A percentile compares a stretch with the other conserved stretches of the same genome.
phyloP scores from a whole-genome alignment of 2,113 vertebrate genomes.

The Crotalus helleri region DNA sequence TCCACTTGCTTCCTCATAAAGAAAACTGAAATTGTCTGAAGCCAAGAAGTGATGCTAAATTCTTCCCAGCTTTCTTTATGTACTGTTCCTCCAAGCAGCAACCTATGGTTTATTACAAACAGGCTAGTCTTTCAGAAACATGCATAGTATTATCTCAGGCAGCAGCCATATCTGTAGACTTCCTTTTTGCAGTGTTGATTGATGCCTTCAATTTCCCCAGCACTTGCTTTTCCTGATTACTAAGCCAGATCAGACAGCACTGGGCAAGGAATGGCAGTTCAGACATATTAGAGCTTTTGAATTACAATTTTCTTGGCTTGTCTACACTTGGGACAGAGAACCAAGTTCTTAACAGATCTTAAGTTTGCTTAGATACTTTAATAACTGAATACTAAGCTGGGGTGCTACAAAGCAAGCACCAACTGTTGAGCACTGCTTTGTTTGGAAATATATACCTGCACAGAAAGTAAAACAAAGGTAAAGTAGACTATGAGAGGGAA shows the following conservation, averaged over 20 bases:
- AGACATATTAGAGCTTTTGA: neutral
- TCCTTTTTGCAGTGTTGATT: neutral
- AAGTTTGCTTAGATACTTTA: neutral
- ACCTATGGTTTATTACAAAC: rapidly evolving
- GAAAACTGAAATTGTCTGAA: neutral
- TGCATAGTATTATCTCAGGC: neutral
- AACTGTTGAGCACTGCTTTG: neutral
- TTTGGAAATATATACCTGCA: neutral
- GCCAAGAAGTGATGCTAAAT: neutral
- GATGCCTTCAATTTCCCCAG: neutral
- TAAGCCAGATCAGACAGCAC: neutral
- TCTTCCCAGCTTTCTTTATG: neutral
- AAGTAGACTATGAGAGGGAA: neutral
- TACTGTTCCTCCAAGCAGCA: neutral
- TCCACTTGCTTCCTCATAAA: neutral
- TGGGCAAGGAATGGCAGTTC: neutral
- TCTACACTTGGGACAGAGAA: neutral
- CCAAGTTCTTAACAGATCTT: neutral
- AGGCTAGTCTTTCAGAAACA: neutral
- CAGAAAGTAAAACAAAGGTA: neutral
- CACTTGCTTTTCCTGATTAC: neutral
- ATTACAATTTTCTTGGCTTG: neutral
- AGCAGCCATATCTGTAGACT: neutral
- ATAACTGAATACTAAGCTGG: neutral
- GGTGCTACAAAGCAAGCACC: neutral